Conservation (phyloP, 2,888 invertebrate species). For the Polydrusus pterygomalis region DNA sequence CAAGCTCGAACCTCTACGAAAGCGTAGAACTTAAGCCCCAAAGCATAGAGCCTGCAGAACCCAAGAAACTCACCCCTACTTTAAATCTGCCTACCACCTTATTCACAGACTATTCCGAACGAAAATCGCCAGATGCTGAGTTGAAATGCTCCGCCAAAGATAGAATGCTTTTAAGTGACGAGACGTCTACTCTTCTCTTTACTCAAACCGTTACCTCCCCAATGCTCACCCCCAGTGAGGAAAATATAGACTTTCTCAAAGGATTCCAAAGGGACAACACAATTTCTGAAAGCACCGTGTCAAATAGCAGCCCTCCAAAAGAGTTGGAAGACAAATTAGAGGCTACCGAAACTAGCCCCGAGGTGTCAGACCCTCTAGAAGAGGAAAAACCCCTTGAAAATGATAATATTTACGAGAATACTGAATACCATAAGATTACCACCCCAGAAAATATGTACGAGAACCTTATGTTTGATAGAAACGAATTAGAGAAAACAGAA, state of each 20-base stretch:
- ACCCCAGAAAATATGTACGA: conserved; percentile 62
- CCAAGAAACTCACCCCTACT: conserved; percentile 59
- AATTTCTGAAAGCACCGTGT: conserved; percentile 57
- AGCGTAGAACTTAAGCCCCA: conserved; percentile 51
- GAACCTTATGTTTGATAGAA: conserved; percentile 55
- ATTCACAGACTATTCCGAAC: conserved; percentile 56
- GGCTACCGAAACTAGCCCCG: conserved; percentile 55
- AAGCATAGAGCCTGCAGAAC: conserved; percentile 9
- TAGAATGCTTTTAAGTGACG: conserved; percentile 70
- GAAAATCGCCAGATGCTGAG: conserved; percentile 51
- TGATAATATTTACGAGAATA: conserved; percentile 63
- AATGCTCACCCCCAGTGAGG: conserved; percentile 71
- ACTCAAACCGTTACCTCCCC: conserved; percentile 72
- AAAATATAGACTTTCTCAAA: conserved; percentile 71
- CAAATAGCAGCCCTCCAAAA: conserved; percentile 59
- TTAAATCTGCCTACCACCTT: conserved; percentile 56
- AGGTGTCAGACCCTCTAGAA: conserved; percentile 50
- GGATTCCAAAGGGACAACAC: conserved; percentile 66
- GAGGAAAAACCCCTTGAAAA: conserved; percentile 50
- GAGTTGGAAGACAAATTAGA: conserved; percentile 54
- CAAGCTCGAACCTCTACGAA: conserved; percentile 54
- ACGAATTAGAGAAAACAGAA: conserved; percentile 49
- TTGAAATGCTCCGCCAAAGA: conserved; percentile 65
- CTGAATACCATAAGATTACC: conserved; percentile 58
- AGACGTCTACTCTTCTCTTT: conserved; percentile 68